phyloP scores from a whole-genome alignment of 35 echinoderm and acorn worm species.

The Apostichopus parvimensis region DNA sequence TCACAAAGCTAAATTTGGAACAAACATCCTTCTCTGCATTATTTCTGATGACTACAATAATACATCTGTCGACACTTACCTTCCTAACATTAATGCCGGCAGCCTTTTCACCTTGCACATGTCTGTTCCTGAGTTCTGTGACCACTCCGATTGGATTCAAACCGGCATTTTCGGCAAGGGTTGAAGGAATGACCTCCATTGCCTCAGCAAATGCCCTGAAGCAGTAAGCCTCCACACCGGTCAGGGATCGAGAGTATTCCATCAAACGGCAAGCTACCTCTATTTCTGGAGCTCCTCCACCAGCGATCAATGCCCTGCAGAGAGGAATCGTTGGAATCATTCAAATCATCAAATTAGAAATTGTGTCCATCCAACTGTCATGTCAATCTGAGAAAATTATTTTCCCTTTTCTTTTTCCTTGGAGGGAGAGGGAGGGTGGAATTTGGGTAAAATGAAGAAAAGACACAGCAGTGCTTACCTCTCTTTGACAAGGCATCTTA shows the following conservation, averaged over 20 bases:
- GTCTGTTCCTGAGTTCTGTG: constrained; percentile 89
- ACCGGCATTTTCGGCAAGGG: constrained; percentile 92
- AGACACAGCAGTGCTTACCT: constrained; percentile 45
- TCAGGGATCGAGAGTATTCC: constrained; percentile 79
- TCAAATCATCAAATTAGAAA: no score
- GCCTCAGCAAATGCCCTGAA: constrained; percentile 90
- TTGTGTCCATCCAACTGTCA: no score
- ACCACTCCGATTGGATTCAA: constrained; percentile 90
- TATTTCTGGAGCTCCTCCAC: constrained; percentile 91
- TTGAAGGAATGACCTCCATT: constrained; percentile 87
- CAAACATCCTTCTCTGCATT: not conserved
- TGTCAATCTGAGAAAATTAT: no score
- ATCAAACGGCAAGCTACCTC: constrained; percentile 82
- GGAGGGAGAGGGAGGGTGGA: no score
- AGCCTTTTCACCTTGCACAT: constrained; percentile 81
- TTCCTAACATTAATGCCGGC: constrained; percentile 88
- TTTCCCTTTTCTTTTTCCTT: no score
- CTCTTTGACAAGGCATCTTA: constrained; percentile 93
- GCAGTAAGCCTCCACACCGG: constrained; percentile 95
- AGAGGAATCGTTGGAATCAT: not conserved
- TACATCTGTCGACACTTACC: constrained; percentile 25
- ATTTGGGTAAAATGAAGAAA: not conserved
- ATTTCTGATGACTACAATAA: not conserved
- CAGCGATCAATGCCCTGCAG: constrained; percentile 81
- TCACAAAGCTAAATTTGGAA: no score